Conservation (phyloP, 2,113 vertebrate genomes). For the Xenopus borealis region DNA sequence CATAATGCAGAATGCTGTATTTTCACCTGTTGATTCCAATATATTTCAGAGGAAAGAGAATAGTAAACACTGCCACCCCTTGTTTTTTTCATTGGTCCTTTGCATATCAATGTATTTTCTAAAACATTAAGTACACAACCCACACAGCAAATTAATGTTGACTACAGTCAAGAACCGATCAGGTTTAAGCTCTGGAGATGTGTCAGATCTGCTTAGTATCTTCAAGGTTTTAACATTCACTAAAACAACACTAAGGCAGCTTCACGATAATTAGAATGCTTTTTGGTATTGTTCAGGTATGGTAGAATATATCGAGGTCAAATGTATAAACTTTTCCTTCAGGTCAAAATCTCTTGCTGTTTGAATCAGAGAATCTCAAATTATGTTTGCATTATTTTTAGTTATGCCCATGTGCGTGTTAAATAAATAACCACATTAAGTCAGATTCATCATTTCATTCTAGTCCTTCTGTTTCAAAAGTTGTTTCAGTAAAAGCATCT, state of each 20-base stretch:
- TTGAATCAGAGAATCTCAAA: too few relatives aligned
- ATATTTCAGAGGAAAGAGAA: conserved; percentile 27
- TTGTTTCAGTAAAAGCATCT: too few relatives aligned
- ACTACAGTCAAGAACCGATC: conserved; percentile 32
- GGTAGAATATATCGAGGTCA: conserved; percentile 25
- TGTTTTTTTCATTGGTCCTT: conserved; percentile 21
- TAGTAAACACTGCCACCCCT: conserved; percentile 27
- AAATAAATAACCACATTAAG: too few relatives aligned
- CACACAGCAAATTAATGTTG: conserved; percentile 36
- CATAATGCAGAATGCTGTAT: conserved; percentile 5
- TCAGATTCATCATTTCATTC: too few relatives aligned
- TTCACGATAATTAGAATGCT: conserved; percentile 34
- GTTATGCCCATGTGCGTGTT: too few relatives aligned
- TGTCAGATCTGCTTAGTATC: conserved; percentile 38
- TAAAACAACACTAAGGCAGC: conserved; percentile 37
- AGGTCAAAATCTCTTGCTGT: too few relatives aligned
- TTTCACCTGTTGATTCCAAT: conserved; percentile 38
- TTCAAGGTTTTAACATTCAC: conserved; percentile 39
- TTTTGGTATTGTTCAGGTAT: conserved; percentile 20
- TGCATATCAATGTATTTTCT: conserved; percentile 29
- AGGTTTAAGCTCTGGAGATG: conserved; percentile 37
- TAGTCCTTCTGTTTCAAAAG: too few relatives aligned
- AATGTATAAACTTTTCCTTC: conserved; percentile 10
- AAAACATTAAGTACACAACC: conserved; percentile 26
- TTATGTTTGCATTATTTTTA: too few relatives aligned